Conservation (phyloP, 1,140 invertebrate genomes). For the Dendrolimus punctatus region DNA sequence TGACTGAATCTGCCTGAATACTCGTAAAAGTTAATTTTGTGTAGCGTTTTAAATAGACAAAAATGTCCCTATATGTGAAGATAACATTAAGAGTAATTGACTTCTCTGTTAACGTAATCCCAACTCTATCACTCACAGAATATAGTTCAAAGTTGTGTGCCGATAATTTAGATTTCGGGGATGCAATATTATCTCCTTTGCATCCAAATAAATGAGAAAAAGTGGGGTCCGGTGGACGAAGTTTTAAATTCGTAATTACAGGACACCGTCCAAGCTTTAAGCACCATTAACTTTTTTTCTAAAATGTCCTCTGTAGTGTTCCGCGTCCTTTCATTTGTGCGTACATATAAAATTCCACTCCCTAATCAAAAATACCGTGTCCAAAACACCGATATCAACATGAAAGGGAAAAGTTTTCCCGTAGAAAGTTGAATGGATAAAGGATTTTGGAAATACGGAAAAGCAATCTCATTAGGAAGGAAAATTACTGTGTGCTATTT, state of each 20-base stretch:
- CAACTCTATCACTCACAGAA: slow-evolving; percentile 19
- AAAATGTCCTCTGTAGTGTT: slow-evolving; percentile 26
- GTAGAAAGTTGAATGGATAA: no score
- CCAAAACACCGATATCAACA: slow-evolving; percentile 16
- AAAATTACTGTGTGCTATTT: no score
- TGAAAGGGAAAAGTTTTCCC: no score
- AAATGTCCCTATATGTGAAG: slow-evolving; percentile 46
- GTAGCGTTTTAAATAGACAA: slow-evolving; percentile 39
- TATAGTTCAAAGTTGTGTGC: slow-evolving; percentile 21
- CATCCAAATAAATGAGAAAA: slow-evolving; percentile 67
- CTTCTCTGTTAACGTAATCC: slow-evolving; percentile 17
- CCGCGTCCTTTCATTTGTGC: slow-evolving; percentile 17
- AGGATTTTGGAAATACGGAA: no score
- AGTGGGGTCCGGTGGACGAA: slow-evolving; percentile 57
- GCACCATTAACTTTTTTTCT: slow-evolving; percentile 67
- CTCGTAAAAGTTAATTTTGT: slow-evolving; percentile 52
- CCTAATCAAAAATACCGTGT: slow-evolving; percentile 27
- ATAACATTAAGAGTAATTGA: slow-evolving; percentile 61
- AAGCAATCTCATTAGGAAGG: no score
- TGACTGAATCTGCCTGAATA: slow-evolving; percentile 3
- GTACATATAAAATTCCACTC: slow-evolving; percentile 24
- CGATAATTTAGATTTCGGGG: slow-evolving; percentile 36
- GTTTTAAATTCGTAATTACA: slow-evolving; percentile 71
- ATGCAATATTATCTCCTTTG: slow-evolving; percentile 59
- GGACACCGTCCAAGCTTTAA: slow-evolving; percentile 62